Evolutionary conservation across 2,888 invertebrate genomes (phyloP).

Genomic region (Lepidochrysops patricia): DNA sequence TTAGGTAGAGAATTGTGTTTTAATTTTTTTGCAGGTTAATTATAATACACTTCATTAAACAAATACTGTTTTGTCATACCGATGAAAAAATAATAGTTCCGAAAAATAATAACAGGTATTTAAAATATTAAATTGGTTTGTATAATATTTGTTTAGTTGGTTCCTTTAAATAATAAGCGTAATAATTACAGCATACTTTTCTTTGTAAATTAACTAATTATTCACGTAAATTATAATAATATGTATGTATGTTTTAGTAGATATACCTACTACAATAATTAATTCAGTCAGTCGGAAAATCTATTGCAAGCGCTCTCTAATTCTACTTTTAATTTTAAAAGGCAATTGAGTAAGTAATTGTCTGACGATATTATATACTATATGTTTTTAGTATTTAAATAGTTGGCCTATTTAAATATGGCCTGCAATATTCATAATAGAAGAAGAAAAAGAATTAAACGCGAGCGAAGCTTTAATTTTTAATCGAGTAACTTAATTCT

Average conservation of each 20-base stretch:
- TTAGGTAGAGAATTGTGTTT: not conserved
- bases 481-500: no score
- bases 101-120: constrained; percentile 5
- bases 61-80: constrained; percentile 30
- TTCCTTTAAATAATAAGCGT: not conserved
- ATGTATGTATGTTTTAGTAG: no score
- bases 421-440: no score
- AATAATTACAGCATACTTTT: not conserved
- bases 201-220: not conserved
- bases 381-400: no score
- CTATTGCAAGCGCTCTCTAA: no score
- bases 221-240: no score
- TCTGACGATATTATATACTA: no score
- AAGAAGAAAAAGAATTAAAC: not conserved
- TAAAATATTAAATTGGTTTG: not conserved
- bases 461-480: not conserved
- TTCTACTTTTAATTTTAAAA: no score
- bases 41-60: constrained; percentile 30
- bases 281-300: no score
- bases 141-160: constrained; percentile 6
- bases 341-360: no score
- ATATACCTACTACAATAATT: no score
- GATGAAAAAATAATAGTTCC: not conserved
- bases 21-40: constrained; percentile 19
- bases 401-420: no score